Base-by-base conservation (phyloP, 2,113 vertebrate species). In the Thinocorus orbignyianus region DNA sequence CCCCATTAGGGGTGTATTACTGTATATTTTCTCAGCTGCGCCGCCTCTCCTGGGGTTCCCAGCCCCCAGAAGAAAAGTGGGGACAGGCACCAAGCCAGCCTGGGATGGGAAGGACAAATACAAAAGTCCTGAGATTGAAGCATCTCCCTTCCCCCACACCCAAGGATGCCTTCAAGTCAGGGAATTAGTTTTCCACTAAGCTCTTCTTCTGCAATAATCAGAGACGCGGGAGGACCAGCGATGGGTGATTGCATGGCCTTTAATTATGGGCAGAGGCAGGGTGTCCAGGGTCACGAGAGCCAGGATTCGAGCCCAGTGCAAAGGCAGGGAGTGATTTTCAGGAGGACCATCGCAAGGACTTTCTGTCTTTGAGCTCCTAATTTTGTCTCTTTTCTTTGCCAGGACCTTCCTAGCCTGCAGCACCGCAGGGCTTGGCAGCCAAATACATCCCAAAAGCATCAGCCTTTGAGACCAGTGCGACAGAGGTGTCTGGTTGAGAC, bases 181-280 rank as follows among this genome's bases (percentile, higher is more conserved):
- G 78, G 90, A 95, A 95, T 95, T 92, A 58, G 49, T 88, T 86
- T 73, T 71, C 22, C 1, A 1, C 71, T 94, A 86, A 94, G 90
- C 88, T 60, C 39, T 42, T 60, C 39, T 42, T 93, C 60, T 28
- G 85, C 26, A 64, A 90, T 93, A 62, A 95, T 30, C 37, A 44
- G 70, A 66, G 66, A 11, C 71, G 54, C 2, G 0, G 74, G 42
- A 68, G 48, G 42, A 86, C 71, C 17, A 39, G 55, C 12, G 5
- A 24, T 0, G 23, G 74, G 85, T 2, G 20, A 86, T 82, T 72
- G 91, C 72, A 26, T 0, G 4, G 90, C 64, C 82, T 86, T 82
- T 88, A 69, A 86, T 97, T 93, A 48, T 20, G 3, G 82, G 13
- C 58, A 52, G 81, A 48, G 41, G 2, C 49, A 42, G 81, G 48